Conservation (phyloP, 2,113 vertebrate genomes). For the Gnathonemus longibarbis region DNA sequence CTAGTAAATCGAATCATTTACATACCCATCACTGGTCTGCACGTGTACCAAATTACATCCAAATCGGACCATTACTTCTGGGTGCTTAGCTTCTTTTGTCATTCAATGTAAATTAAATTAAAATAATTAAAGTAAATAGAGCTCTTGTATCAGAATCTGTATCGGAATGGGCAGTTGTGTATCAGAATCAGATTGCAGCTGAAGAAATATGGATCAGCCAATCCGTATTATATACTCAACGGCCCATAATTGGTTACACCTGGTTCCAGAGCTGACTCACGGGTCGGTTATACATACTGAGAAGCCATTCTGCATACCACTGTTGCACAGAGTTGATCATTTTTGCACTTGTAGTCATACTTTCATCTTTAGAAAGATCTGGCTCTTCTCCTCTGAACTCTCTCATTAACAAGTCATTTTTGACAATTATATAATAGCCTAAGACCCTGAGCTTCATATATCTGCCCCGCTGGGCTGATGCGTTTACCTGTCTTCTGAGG, state of each 20-base stretch:
- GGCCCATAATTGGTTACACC: neutral
- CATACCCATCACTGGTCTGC: too few species aligned
- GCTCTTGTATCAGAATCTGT: too few species aligned
- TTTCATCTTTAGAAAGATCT: neutral
- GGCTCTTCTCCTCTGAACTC: neutral
- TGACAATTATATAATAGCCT: neutral
- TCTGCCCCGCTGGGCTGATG: neutral
- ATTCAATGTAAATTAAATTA: too few species aligned
- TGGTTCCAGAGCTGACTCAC: neutral
- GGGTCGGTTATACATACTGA: neutral
- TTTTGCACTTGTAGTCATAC: neutral
- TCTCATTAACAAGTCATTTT: neutral
- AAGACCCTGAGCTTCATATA: neutral
- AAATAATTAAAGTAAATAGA: too few species aligned
- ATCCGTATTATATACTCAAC: neutral
- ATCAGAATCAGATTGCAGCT: too few species aligned
- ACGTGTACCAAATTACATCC: too few species aligned
- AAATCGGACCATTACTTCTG: too few species aligned
- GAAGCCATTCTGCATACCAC: neutral
- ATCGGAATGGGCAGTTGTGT: too few species aligned
- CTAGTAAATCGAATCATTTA: too few species aligned
- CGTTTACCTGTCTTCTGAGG: constrained; percentile 45
- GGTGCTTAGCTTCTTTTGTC: too few species aligned
- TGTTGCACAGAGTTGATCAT: neutral
- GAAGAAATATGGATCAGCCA: too few species aligned